Evolutionary conservation across 2,113 vertebrate genomes (phyloP).

Genomic region (Jaculus jaculus): DNA sequence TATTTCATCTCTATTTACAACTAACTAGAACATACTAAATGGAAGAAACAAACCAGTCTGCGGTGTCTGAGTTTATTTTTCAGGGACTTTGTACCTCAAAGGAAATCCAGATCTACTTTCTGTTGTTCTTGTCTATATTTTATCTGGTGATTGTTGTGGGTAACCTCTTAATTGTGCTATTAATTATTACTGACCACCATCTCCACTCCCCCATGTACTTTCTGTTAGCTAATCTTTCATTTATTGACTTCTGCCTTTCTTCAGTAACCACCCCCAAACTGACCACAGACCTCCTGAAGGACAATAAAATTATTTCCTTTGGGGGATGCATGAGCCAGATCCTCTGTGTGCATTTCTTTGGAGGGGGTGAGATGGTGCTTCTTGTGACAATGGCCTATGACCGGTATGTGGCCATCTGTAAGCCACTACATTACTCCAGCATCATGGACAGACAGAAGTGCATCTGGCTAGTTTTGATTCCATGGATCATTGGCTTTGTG

Average conservation of each 20-base stretch:
- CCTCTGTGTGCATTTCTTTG: slow-evolving; percentile 67
- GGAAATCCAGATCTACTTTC: slow-evolving; percentile 12
- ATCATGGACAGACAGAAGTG: slow-evolving; percentile 62
- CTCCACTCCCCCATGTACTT: slow-evolving; percentile 42
- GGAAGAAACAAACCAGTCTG: background rate
- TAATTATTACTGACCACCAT: slow-evolving; percentile 37
- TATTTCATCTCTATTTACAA: background rate
- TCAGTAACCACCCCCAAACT: slow-evolving; percentile 25
- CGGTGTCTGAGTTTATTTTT: background rate
- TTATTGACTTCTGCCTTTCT: slow-evolving; percentile 25
- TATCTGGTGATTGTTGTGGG: slow-evolving; percentile 44
- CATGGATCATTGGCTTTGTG: slow-evolving; percentile 66
- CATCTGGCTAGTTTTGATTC: slow-evolving; percentile 43
- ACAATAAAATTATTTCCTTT: slow-evolving; percentile 48
- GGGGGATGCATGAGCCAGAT: slow-evolving; percentile 70
- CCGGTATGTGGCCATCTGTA: slow-evolving; percentile 76
- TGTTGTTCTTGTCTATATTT: slow-evolving; percentile 34
- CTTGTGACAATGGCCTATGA: slow-evolving; percentile 78
- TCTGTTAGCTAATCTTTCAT: background rate
- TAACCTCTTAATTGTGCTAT: slow-evolving; percentile 37
- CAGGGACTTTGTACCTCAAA: background rate
- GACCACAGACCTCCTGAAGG: background rate
- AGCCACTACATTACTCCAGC: slow-evolving; percentile 67
- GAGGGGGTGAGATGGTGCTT: slow-evolving; percentile 65
- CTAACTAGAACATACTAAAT: background rate